These are phyloP conservation scores for Irena cyanogastra DNA, from an alignment of 2,113 vertebrate species.

Conservation along the genomic window DNA sequence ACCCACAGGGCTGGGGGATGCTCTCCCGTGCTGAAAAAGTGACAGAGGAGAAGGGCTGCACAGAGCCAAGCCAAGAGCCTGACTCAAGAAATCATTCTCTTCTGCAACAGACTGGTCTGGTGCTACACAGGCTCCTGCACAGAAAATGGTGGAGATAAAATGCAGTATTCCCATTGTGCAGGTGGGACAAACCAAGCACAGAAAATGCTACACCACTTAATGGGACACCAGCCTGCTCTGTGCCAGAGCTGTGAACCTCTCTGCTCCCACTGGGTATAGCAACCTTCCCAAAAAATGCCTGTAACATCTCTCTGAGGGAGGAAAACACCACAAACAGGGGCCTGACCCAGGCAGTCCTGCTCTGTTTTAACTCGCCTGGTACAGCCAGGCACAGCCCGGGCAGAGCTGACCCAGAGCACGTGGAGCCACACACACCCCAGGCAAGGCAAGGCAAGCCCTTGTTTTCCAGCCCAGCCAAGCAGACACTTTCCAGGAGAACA, in stretches of 20 bases:
- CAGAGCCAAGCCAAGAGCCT: not conserved
- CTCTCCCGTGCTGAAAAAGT: not conserved
- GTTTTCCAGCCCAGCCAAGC: not conserved
- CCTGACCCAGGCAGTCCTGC: not conserved
- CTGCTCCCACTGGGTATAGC: fast-evolving
- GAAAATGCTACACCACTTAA: not conserved
- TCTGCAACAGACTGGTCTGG: fast-evolving
- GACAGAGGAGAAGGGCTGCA: not conserved
- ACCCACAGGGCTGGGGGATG: not conserved
- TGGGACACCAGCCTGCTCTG: fast-evolving
- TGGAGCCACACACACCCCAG: not conserved
- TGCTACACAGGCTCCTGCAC: not conserved
- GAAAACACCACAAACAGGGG: not conserved
- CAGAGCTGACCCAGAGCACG: not conserved
- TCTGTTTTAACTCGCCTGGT: not conserved
- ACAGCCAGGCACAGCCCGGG: not conserved
- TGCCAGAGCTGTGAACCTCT: not conserved
- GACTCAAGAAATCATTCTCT: not conserved
- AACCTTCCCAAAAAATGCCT: not conserved
- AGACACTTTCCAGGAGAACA: not conserved
- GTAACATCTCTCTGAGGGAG: too few species aligned
- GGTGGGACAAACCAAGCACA: not conserved
- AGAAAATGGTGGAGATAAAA: fast-evolving
- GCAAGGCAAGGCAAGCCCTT: not conserved
- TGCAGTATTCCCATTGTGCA: not conserved